These are phyloP conservation scores for Caprella mutica DNA, from an alignment of 2,888 invertebrate genomes.

Conservation along the genomic window DNA sequence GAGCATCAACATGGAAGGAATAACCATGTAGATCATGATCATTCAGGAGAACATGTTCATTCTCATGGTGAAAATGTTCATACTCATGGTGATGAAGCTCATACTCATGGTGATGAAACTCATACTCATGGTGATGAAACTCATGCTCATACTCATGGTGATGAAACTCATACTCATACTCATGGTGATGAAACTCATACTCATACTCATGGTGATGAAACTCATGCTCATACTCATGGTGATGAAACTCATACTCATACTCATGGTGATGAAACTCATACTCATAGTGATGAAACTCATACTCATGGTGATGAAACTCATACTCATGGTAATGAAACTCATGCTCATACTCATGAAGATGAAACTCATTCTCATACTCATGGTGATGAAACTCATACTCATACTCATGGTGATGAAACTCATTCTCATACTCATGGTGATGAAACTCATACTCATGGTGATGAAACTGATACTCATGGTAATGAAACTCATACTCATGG, in stretches of 20 bases:
- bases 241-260: too few species aligned
- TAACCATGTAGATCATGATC: too few species aligned
- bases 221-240: too few species aligned
- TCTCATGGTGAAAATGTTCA: neutral
- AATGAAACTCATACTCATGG: neutral
- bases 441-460: neutral
- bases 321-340: neutral
- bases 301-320: too few species aligned
- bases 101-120: conserved; percentile 38
- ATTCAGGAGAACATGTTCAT: neutral
- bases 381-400: neutral
- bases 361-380: neutral
- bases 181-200: too few species aligned
- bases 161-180: too few species aligned
- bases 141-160: too few species aligned
- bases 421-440: neutral
- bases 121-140: too few species aligned
- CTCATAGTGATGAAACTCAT: too few species aligned
- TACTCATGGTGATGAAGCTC: neutral
- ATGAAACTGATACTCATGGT: neutral
- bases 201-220: too few species aligned
- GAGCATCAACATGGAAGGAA: neutral
- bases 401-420: neutral
- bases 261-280: too few species aligned
- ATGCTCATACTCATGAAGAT: conserved; percentile 38